phyloP scores from a whole-genome alignment of 1,140 invertebrate genomes.

The Homarus americanus region DNA sequence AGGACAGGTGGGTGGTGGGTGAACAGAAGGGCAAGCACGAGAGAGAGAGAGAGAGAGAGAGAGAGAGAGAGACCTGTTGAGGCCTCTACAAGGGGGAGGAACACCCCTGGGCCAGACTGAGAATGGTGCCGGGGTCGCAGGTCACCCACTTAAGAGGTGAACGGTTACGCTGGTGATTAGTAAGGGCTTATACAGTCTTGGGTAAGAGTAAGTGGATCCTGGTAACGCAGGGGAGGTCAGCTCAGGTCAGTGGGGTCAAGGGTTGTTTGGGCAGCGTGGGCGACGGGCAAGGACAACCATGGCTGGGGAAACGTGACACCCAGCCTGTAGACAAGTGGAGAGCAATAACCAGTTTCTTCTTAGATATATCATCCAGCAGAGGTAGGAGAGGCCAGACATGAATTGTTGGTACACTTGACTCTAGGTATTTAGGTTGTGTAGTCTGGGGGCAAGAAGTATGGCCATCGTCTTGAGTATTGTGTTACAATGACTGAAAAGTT shows the following conservation, averaged over 20 bases:
- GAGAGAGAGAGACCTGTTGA: not conserved
- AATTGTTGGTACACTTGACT: too few species aligned
- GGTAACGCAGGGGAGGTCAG: not conserved
- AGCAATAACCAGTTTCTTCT: too few species aligned
- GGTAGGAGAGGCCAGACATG: too few species aligned
- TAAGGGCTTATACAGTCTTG: not conserved
- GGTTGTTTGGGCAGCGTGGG: not conserved
- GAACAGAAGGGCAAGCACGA: not conserved
- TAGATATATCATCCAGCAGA: too few species aligned
- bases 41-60: not conserved
- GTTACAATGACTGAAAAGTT: too few species aligned
- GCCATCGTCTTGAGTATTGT: too few species aligned
- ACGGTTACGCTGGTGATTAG: conserved; percentile 26
- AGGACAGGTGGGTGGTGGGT: not conserved
- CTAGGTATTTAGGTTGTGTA: too few species aligned
- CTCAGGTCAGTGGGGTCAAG: not conserved
- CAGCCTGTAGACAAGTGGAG: too few species aligned
- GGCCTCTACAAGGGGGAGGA: conserved; percentile 2
- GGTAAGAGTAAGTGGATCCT: not conserved
- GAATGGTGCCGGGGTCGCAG: not conserved
- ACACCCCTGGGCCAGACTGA: not conserved
- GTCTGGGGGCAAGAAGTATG: too few species aligned
- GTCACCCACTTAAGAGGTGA: conserved; percentile 4
- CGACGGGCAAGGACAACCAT: not conserved
- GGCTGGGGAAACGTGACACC: too few species aligned